These are phyloP conservation scores for Homarus gammarus DNA, from an alignment of 2,888 invertebrate genomes.

Conservation along the genomic window DNA sequence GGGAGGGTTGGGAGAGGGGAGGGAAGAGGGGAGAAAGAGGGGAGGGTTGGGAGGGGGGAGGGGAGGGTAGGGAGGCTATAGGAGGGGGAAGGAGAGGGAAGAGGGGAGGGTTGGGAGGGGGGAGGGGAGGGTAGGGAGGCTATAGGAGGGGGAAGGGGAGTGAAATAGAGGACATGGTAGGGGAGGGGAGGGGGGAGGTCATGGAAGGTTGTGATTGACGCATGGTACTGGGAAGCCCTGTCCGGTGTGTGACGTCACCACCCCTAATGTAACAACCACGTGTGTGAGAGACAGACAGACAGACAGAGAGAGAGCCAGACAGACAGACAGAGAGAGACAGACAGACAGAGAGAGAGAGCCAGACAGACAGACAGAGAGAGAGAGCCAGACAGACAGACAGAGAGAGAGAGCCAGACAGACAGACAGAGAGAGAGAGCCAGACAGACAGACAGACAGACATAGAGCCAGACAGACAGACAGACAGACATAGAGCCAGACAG, in stretches of 20 bases:
- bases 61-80: background rate
- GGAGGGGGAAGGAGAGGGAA: background rate
- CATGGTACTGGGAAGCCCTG: background rate
- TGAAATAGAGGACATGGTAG: background rate
- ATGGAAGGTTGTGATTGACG: no score
- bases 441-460: no score
- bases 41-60: no score
- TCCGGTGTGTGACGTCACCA: background rate
- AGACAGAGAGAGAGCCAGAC: background rate
- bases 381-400: slow-evolving; percentile 12
- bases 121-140: no score
- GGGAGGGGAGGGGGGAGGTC: background rate
- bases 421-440: no score
- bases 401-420: no score
- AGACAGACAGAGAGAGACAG: background rate
- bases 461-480: no score
- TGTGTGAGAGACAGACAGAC: background rate
- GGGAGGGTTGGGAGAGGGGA: no score
- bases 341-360: no score
- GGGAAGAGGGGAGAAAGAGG: background rate
- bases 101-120: background rate
- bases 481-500: no score
- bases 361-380: no score
- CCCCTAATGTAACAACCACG: background rate
- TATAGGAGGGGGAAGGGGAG: no score